A percentile compares a stretch with the other conserved stretches of the same genome.
phyloP scores from a whole-genome alignment of 2,888 invertebrate genomes.

The Cinara cedri region DNA sequence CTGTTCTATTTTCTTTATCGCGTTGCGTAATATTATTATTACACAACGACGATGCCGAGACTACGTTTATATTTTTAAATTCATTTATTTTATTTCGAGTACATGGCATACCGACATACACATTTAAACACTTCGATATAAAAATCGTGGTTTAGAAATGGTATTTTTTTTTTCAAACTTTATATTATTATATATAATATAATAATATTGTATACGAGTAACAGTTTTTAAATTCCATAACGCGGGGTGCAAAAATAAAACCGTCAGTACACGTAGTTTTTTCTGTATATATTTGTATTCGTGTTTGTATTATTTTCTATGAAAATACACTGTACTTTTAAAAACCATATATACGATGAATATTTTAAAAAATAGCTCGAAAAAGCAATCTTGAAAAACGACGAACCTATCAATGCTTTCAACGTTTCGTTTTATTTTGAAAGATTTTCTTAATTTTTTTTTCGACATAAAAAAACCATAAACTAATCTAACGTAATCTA shows the following conservation, averaged over 20 bases:
- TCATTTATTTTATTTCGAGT: constrained; percentile 3
- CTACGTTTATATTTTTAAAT: constrained; percentile 22
- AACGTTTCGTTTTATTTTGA: too few relatives aligned
- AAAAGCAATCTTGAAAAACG: background rate
- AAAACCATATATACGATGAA: constrained; percentile 27
- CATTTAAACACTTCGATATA: constrained; percentile 16
- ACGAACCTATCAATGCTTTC: too few relatives aligned
- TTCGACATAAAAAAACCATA: too few relatives aligned
- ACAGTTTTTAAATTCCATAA: too few relatives aligned
- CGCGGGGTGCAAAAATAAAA: constrained; percentile 2
- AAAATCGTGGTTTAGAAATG: background rate
- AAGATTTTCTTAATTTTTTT: too few relatives aligned
- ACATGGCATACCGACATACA: background rate
- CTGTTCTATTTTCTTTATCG: background rate
- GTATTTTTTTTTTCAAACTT: background rate
- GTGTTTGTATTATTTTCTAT: too few relatives aligned
- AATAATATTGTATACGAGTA: background rate
- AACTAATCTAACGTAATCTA: too few relatives aligned
- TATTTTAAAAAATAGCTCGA: constrained; percentile 33
- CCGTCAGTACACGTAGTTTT: background rate
- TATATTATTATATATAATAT: background rate
- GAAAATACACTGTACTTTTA: background rate
- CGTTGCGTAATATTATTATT: background rate
- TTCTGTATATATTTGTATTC: too few relatives aligned
- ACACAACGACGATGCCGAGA: too few relatives aligned